Conservation (phyloP, 2,888 invertebrate genomes). For the Papilio elwesi region DNA sequence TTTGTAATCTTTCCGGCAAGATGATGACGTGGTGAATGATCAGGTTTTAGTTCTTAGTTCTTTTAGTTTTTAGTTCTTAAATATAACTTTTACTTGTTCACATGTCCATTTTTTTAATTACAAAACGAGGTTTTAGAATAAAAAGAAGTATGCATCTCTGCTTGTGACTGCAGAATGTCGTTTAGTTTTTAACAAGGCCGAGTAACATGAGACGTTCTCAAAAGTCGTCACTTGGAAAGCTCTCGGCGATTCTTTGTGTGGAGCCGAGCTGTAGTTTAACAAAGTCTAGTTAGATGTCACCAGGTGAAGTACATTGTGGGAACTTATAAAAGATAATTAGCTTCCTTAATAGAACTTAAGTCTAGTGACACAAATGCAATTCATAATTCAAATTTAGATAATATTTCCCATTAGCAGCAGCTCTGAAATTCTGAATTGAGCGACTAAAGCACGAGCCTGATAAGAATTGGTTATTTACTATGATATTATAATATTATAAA, state of each 20-base stretch:
- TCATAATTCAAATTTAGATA: too few species aligned
- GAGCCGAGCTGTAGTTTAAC: conserved; percentile 19
- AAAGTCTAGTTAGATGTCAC: conserved; percentile 29
- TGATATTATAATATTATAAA: too few species aligned
- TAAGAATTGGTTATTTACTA: too few species aligned
- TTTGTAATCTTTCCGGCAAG: too few species aligned
- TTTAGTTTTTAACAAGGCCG: conserved; percentile 34
- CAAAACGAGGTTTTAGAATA: background rate
- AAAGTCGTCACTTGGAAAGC: conserved; percentile 33
- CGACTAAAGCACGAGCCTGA: too few species aligned
- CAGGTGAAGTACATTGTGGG: conserved; percentile 8
- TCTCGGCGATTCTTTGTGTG: conserved; percentile 31
- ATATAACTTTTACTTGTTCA: too few species aligned
- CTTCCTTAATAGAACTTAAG: background rate
- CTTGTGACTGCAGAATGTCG: conserved; percentile 7
- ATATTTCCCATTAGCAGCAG: too few species aligned
- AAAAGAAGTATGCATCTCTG: background rate
- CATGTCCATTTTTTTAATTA: background rate
- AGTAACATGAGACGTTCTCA: conserved; percentile 37
- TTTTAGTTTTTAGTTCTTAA: too few species aligned
- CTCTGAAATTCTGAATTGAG: too few species aligned
- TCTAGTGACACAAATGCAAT: too few species aligned
- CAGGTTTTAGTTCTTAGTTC: too few species aligned
- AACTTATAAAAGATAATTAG: background rate
- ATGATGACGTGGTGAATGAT: too few species aligned